Evolutionary conservation across 2,113 vertebrate genomes (phyloP), one percentile per base, ranked within the genome.

Genomic region (Synodontis membranacea): DNA sequence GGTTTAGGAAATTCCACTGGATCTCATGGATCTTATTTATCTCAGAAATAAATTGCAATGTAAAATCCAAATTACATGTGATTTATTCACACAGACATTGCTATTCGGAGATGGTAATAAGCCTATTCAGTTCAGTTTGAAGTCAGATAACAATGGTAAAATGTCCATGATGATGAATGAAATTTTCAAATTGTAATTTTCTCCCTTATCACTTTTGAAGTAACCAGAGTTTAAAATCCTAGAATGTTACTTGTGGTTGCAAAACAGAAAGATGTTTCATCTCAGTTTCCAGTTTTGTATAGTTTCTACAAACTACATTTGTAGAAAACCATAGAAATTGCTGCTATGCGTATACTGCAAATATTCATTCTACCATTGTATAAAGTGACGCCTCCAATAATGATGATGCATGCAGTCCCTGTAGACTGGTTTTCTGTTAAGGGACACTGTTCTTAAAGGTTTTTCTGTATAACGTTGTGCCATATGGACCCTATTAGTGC

Each of bases 401-500:
- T 58, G 23, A 58, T 58, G 23, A 25, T 68, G 23, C 23, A 74
- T 76, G 23, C 39, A 42, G 46, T 5, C 23, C 12, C 4, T 72
- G 5, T 15, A 72, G 81, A 56, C 48, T 80, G 88, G 44, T 25
- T 50, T 25, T 39, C 37, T 48, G 50, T 48, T 68, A 11, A 48
- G 52, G 79, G 76, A 28, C 21, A 5, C 80, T 34, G 37, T 34
- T 44, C 23, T 14, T 25, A 8, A 72, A 72, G 46, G 11, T 70
- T 80, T 81, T 68, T 75, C 81, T 78, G 42, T 80, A 66, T 68
- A 83, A 82, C 80, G 54, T 80, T 42, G 39, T 74, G 70, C 85
- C 90, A 92, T 89, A 88, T 92, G 91, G 84, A 78, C 84, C 31
- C 72, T 48, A 88, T 91, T 90, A 91, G 54, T 83, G 79, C 66